A percentile compares a stretch with the other conserved stretches of the same genome.
These are phyloP conservation scores for Eulemur mongoz DNA, from an alignment of 2,797 vertebrate species.

Conservation along the genomic window DNA sequence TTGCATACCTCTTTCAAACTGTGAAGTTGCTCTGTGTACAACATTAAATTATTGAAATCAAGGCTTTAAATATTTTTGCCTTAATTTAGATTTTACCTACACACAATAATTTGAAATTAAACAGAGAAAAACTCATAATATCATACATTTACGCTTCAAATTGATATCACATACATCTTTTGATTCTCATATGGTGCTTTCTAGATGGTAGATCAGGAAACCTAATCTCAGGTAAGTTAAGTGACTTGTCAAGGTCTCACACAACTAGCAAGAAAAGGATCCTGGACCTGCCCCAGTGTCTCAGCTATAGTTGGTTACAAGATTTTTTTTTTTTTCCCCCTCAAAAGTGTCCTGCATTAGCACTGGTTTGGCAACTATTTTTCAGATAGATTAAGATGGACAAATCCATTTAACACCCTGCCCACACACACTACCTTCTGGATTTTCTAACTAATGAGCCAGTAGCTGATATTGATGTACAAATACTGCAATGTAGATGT, in stretches of 20 bases:
- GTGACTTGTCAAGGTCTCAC: neutral
- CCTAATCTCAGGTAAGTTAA: neutral
- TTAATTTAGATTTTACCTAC: neutral
- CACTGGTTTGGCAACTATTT: neutral
- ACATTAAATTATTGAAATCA: neutral
- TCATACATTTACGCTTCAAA: neutral
- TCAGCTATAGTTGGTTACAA: neutral
- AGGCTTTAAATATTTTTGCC: neutral
- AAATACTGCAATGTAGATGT: neutral
- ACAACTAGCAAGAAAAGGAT: neutral
- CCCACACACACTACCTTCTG: neutral
- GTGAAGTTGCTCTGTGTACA: neutral
- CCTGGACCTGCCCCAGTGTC: neutral
- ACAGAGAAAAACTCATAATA: neutral
- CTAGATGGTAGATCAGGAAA: neutral
- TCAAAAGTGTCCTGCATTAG: neutral
- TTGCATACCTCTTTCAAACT: neutral
- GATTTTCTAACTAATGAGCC: neutral
- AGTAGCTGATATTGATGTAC: neutral
- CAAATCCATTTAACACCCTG: neutral
- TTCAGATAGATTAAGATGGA: neutral
- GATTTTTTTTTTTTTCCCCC: neutral
- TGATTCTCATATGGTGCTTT: neutral
- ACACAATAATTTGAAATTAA: neutral
- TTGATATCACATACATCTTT: neutral